Conservation (phyloP, 2,888 invertebrate genomes). For the Ceriagrion tenellum region DNA sequence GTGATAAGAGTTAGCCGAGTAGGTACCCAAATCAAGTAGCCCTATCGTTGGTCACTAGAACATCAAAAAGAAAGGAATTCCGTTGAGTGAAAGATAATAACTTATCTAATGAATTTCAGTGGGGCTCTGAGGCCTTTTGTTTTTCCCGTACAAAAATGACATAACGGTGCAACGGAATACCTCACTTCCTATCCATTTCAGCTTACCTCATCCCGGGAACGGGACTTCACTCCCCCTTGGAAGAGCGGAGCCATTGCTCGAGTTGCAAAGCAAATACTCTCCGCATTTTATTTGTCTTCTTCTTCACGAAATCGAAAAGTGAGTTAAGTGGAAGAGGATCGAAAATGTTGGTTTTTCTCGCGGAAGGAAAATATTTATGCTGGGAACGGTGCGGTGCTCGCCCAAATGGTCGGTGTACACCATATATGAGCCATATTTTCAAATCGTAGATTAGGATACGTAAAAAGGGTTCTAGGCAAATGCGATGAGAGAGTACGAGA, state of each 20-base stretch:
- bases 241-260: not conserved
- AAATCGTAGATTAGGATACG: no score
- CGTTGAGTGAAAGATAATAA: not conserved
- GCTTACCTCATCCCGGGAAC: conserved; percentile 1
- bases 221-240: not conserved
- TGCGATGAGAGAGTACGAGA: no score
- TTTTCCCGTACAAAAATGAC: not conserved
- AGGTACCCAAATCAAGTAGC: no score
- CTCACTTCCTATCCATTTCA: not conserved
- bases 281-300: not conserved
- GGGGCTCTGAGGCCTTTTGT: not conserved
- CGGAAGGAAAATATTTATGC: not conserved
- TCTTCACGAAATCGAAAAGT: not conserved
- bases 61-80: not conserved
- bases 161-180: not conserved
- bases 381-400: not conserved
- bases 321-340: not conserved
- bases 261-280: not conserved
- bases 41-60: not conserved
- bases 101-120: no score
- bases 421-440: no score
- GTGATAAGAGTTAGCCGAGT: no score
- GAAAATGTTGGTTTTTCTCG: not conserved
- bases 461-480: no score
- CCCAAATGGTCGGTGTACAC: no score